Conservation (phyloP, 1,140 invertebrate species). For the Drosophila jambulina region DNA sequence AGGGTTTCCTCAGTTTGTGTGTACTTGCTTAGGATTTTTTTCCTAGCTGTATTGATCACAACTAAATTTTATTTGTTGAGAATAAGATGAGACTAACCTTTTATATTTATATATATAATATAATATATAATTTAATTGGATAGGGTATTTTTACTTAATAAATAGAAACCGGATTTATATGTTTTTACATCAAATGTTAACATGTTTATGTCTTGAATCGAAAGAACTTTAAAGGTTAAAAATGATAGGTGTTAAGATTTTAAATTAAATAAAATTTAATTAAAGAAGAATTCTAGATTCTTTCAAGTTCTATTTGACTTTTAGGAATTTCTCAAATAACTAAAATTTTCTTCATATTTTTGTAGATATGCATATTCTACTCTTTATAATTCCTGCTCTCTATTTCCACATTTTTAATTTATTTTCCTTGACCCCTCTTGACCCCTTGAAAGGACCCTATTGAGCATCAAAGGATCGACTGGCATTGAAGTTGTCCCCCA, state of each 20-base stretch:
- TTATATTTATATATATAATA: no score
- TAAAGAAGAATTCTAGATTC: no score
- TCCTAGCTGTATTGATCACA: constrained; percentile 1
- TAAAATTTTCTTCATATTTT: neutral
- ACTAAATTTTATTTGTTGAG: constrained; percentile 4
- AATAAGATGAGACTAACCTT: no score
- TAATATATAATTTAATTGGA: neutral
- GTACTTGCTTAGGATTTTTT: neutral
- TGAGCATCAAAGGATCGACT: constrained; percentile 1
- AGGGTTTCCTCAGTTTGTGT: neutral
- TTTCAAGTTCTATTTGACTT: no score
- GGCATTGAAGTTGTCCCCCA: constrained; percentile 1
- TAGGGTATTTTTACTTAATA: neutral
- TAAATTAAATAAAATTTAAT: no score
- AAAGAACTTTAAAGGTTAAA: no score
- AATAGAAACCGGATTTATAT: no score
- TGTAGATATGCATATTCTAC: neutral
- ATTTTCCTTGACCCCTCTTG: neutral
- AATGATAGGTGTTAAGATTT: no score
- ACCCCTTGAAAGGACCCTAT: neutral
- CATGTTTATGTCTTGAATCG: no score
- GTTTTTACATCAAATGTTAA: no score
- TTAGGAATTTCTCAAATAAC: no score
- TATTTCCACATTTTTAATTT: neutral
- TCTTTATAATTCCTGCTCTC: neutral